Conservation (phyloP, 2,113 vertebrate species). For the Tonatia bakeri region DNA sequence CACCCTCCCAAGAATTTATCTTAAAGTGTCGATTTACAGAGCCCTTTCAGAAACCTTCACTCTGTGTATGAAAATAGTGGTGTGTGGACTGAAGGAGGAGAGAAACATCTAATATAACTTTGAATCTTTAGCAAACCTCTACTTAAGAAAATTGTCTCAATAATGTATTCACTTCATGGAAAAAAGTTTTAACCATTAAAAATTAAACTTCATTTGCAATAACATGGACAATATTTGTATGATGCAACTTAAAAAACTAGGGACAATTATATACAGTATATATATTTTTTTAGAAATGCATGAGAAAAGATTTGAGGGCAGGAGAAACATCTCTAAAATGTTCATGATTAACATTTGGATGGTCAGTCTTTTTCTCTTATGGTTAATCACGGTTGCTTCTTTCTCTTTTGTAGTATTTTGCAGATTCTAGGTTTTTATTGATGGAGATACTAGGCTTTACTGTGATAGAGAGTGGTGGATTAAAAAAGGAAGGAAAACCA, state of each 20-base stretch:
- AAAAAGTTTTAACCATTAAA: not conserved
- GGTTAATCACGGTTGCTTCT: not conserved
- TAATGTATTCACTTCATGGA: not conserved
- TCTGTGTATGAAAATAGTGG: not conserved
- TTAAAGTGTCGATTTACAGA: not conserved
- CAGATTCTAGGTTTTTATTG: not conserved
- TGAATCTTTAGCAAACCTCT: constrained; percentile 2
- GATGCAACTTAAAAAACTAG: not conserved
- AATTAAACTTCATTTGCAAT: not conserved
- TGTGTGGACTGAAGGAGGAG: not conserved
- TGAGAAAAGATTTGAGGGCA: not conserved
- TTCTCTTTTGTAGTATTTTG: not conserved
- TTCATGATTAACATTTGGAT: not conserved
- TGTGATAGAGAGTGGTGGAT: not conserved
- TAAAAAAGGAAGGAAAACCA: not conserved
- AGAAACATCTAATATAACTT: not conserved
- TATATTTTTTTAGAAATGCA: not conserved
- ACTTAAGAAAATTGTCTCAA: not conserved
- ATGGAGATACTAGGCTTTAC: not conserved
- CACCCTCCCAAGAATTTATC: not conserved
- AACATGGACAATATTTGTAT: not conserved
- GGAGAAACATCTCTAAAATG: not conserved
- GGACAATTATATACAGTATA: not conserved
- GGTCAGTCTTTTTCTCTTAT: no score
- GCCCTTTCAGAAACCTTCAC: not conserved